Evolutionary conservation across 2,888 invertebrate genomes (phyloP).

Genomic region (Dynastes maya): DNA sequence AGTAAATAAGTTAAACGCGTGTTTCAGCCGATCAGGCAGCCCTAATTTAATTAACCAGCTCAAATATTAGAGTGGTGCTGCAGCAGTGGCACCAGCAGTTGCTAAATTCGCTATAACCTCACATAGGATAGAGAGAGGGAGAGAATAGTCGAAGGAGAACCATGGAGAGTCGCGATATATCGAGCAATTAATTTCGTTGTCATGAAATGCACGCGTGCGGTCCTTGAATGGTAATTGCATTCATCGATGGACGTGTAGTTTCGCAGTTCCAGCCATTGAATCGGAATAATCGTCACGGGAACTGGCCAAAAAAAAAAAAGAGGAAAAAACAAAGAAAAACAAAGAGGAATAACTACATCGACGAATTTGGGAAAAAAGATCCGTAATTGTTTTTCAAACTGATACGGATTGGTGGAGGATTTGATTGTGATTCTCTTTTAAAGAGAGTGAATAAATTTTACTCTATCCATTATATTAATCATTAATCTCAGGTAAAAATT

Average conservation of each 20-base stretch:
- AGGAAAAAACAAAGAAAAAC: no score
- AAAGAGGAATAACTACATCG: no score
- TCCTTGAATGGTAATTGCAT: slow-evolving; percentile 17
- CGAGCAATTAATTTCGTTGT: slow-evolving; percentile 14
- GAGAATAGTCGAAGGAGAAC: neutral
- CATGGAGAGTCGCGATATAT: neutral
- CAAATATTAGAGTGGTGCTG: neutral
- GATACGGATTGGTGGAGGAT: neutral
- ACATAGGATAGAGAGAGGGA: no score
- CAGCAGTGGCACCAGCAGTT: neutral
- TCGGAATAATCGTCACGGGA: neutral
- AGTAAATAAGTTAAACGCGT: slow-evolving; percentile 23
- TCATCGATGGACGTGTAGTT: neutral
- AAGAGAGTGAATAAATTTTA: neutral
- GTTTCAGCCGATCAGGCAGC: neutral
- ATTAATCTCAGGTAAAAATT: no score
- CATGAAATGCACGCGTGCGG: slow-evolving; percentile 16
- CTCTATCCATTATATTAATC: no score
- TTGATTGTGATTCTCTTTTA: neutral
- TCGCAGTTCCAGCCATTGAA: neutral
- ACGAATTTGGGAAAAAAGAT: no score
- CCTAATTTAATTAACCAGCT: slow-evolving; percentile 13
- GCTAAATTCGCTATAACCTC: neutral
- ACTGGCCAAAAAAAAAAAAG: no score
- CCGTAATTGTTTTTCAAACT: no score